A percentile compares a stretch with the other conserved stretches of the same genome.
Conservation (phyloP, 2,797 vertebrate species). For the Gastrophryne carolinensis region DNA sequence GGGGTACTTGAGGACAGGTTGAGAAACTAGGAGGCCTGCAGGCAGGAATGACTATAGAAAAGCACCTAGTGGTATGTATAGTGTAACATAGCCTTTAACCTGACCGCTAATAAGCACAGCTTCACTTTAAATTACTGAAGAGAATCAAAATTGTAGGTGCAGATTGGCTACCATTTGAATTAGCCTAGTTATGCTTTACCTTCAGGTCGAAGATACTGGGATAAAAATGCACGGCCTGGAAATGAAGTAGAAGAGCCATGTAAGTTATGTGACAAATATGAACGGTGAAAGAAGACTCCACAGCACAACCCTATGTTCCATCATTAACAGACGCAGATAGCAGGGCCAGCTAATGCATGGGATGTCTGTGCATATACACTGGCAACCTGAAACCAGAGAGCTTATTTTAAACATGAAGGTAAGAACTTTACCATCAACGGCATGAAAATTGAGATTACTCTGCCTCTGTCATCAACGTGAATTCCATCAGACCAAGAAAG, state of each 20-base stretch:
- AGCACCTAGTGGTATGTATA: too few species aligned
- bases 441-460: background rate
- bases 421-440: background rate
- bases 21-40: too few species aligned
- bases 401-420: slow-evolving; percentile 5
- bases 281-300: background rate
- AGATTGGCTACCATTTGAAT: background rate
- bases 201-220: slow-evolving; percentile 51
- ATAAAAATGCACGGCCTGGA: slow-evolving; percentile 50
- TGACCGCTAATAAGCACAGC: too few species aligned
- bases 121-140: too few species aligned
- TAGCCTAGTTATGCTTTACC: slow-evolving; percentile 48
- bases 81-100: too few species aligned
- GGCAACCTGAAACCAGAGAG: background rate
- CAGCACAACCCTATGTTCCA: background rate
- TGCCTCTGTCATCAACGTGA: background rate
- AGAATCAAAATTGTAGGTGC: background rate
- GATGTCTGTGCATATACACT: background rate
- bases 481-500: background rate
- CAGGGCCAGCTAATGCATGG: background rate
- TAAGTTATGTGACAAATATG: background rate
- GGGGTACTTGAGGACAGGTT: too few species aligned
- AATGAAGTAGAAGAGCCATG: slow-evolving; percentile 55
- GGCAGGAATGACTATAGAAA: too few species aligned
- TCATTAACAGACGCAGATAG: background rate